Evolutionary conservation across 2,113 vertebrate species (phyloP), one percentile per base, ranked within the genome.

Genomic region (Elephantulus edwardii): DNA sequence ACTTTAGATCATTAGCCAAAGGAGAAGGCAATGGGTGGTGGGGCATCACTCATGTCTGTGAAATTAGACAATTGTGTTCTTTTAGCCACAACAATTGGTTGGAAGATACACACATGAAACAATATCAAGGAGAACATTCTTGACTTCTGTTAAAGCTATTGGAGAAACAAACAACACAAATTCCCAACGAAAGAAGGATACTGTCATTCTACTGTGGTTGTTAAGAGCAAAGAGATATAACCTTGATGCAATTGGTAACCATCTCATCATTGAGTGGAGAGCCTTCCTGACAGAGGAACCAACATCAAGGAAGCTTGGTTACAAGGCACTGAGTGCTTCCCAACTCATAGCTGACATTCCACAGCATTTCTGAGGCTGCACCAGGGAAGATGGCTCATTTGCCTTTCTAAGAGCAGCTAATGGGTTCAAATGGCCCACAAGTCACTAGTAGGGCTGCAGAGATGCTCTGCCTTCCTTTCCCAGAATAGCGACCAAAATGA

Each of bases 91-190:
- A 19, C 35, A 16, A 64, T n/a, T 78, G 71, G 20, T 72, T 30
- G 16, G 50, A 38, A 30, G 19, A 75, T 13, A 38, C 5, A 64
- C 8, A 56, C 22, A 30, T 70, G 20, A 83, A 54, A 6, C 16
- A 82, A 84, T 58, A 42, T 14, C 70, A 88, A 38, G 58, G 33
- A 92, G 40, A 89, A 74, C 33, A 64, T 74, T 48, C 46, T 79
- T 40, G 17, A 75, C 28, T 88, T 64, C 50, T 88, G 91, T 70
- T n/a, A 58, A 79, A 35, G 44, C n/a, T 35, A 33, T 35, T 85
- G 28, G 26, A 12, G 17, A 64, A 40, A 22, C 8, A n/a, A 56
- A 56, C 8, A 14, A 56, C 26, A 22, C 54, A 56, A 56, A 17
- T 56, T 56, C 22, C 54, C 16, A 20, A 56, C 26, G 19, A 56